Evolutionary conservation across 2,797 vertebrate species (phyloP).

Genomic region (Lepus townsendii): DNA sequence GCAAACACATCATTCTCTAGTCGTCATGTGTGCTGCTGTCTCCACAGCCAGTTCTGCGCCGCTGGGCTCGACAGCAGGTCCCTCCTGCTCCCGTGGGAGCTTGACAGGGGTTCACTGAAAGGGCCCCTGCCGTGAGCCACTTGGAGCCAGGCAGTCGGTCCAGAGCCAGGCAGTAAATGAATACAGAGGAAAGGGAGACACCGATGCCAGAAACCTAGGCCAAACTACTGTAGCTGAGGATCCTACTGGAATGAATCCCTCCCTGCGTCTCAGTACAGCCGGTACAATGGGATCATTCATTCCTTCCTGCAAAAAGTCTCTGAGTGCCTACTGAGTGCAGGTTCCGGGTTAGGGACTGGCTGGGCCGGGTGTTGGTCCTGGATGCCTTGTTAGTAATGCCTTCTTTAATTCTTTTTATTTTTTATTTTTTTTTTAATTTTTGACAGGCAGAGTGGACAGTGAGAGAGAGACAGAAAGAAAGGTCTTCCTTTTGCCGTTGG

Average conservation of each 20-base stretch:
- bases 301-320: neutral
- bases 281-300: constrained; percentile 17
- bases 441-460: too few relatives aligned
- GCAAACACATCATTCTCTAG: neutral
- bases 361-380: neutral
- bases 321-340: neutral
- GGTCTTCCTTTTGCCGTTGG: too few relatives aligned
- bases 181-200: constrained; percentile 44
- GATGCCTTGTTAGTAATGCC: neutral
- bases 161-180: constrained; percentile 58
- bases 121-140: neutral
- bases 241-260: neutral
- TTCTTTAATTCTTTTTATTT: constrained; percentile 1
- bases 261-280: neutral
- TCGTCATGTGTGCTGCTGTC: neutral
- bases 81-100: neutral
- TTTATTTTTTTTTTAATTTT: too few relatives aligned
- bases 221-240: constrained; percentile 33
- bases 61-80: neutral
- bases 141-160: neutral
- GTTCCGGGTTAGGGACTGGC: neutral
- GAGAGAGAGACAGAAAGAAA: too few relatives aligned
- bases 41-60: neutral
- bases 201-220: constrained; percentile 22
- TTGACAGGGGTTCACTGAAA: neutral